phyloP scores from a whole-genome alignment of 2,113 vertebrate genomes.

The Hepsetus odoe region DNA sequence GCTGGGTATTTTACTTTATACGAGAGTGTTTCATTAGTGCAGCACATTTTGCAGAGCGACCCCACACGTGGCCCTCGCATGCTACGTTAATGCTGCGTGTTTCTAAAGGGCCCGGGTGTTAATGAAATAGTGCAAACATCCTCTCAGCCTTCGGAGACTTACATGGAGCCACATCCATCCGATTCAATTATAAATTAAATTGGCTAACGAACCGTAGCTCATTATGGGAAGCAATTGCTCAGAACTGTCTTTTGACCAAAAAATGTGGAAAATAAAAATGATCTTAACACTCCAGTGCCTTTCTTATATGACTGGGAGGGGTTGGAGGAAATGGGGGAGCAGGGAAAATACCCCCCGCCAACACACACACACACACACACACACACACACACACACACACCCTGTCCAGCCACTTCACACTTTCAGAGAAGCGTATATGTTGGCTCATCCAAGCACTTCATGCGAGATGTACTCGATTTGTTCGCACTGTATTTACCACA shows the following conservation, averaged over 20 bases:
- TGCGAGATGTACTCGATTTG: not conserved
- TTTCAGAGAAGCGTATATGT: not conserved
- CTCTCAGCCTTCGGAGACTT: slow-evolving; percentile 87
- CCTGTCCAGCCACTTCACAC: not conserved
- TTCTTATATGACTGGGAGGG: slow-evolving; percentile 5
- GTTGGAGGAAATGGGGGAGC: not conserved
- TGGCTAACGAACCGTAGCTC: slow-evolving; percentile 94
- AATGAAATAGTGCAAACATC: slow-evolving; percentile 78
- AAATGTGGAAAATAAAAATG: slow-evolving; percentile 89
- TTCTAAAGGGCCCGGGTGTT: slow-evolving; percentile 42
- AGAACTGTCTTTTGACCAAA: slow-evolving; percentile 90
- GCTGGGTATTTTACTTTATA: not conserved
- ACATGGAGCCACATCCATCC: slow-evolving; percentile 90
- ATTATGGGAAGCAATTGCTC: slow-evolving; percentile 94
- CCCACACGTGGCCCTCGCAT: not conserved
- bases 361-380: not conserved
- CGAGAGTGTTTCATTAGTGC: slow-evolving; percentile 41
- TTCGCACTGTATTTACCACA: slow-evolving; percentile 6
- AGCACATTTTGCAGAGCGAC: slow-evolving; percentile 1
- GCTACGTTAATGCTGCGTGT: not conserved
- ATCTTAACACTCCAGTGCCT: slow-evolving; percentile 86
- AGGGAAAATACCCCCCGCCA: not conserved
- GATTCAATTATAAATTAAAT: slow-evolving; percentile 96
- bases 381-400: not conserved
- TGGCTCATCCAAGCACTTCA: not conserved